Evolutionary conservation across 1,140 invertebrate species (phyloP).

Genomic region (Caenorhabditis brenneri): DNA sequence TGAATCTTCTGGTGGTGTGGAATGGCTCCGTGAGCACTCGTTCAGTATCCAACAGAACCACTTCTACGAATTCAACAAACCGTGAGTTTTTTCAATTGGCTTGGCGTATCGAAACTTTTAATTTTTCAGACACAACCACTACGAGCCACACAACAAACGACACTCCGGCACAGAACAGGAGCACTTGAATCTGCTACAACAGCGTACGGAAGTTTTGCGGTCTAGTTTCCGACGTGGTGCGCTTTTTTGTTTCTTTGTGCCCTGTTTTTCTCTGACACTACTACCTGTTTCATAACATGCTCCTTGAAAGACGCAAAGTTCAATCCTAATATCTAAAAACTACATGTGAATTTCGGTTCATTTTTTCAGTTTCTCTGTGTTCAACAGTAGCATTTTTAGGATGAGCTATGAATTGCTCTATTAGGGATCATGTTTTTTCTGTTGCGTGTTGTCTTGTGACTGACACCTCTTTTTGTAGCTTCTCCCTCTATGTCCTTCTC

Average conservation of each 20-base stretch:
- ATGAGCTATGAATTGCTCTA: no score
- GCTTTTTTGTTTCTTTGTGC: slow-evolving; percentile 25
- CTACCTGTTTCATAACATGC: neutral
- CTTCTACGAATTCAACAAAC: slow-evolving; percentile 7
- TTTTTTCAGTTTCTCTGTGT: no score
- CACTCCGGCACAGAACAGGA: neutral
- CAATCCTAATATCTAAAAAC: no score
- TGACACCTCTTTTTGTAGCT: neutral
- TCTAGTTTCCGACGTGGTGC: slow-evolving; percentile 44
- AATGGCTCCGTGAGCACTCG: slow-evolving; percentile 97
- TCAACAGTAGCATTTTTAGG: no score
- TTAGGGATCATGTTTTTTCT: no score
- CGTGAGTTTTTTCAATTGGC: no score
- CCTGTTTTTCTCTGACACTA: neutral
- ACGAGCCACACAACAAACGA: neutral
- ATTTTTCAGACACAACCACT: slow-evolving; percentile 26
- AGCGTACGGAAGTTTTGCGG: slow-evolving; percentile 39
- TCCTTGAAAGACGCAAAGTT: no score
- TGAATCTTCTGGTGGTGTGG: slow-evolving; percentile 92
- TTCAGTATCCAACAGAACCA: slow-evolving; percentile 68
- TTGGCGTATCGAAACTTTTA: no score
- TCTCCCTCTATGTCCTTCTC: neutral
- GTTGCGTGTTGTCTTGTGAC: no score
- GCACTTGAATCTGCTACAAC: slow-evolving; percentile 9
- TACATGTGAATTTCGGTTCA: no score